Evolutionary conservation across 2,113 vertebrate species (phyloP).

Genomic region (Sprattus sprattus): DNA sequence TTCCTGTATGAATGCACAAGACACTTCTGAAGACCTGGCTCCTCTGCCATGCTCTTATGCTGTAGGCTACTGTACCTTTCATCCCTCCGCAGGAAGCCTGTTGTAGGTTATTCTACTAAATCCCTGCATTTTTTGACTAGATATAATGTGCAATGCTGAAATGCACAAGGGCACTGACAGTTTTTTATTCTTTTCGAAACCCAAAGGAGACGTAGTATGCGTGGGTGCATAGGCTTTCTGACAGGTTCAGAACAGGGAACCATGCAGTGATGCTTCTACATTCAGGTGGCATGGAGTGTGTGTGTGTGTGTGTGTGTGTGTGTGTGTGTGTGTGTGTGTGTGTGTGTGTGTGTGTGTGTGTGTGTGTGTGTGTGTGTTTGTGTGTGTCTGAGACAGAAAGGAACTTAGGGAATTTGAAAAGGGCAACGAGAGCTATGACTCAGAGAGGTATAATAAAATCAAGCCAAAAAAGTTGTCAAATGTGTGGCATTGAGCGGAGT

Average conservation of each 20-base stretch:
- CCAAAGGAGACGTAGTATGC: neutral
- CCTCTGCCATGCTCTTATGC: no score
- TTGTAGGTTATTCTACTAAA: no score
- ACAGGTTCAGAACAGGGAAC: neutral
- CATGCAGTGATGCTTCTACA: neutral
- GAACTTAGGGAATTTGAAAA: neutral
- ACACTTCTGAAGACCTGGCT: no score
- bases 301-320: neutral
- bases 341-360: neutral
- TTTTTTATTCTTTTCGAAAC: neutral
- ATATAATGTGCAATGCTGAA: neutral
- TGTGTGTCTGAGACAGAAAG: no score
- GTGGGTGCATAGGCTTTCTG: neutral
- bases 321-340: neutral
- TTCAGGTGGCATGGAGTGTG: neutral
- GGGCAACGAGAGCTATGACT: neutral
- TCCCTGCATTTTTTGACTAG: no score
- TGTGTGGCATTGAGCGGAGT: neutral
- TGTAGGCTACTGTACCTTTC: no score
- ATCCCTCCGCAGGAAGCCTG: no score
- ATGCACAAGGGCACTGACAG: neutral
- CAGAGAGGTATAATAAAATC: neutral
- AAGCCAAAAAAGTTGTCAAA: neutral
- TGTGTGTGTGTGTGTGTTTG: no score
- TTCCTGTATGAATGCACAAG: no score